Base-by-base conservation (phyloP, 2,888 invertebrate species). In the Heliconius hortense region DNA sequence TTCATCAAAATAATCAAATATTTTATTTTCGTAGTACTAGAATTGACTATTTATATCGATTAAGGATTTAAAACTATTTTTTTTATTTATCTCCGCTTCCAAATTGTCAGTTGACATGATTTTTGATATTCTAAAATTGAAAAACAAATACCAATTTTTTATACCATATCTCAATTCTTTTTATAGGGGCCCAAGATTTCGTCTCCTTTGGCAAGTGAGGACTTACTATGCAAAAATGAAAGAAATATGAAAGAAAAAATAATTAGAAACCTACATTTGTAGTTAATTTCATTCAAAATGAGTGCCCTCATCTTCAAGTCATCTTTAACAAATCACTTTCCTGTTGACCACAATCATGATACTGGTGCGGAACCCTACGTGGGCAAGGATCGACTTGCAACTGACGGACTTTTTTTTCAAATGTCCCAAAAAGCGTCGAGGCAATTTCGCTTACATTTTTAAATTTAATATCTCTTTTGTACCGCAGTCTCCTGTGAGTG, bases 391-490 rank as follows among this genome's bases (percentile, higher is more conserved):
- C 56, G n/a, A 56, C n/a, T 56, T n/a, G n/a, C n/a, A 10, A n/a
- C n/a, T 56, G 10, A n/a, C 56, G 10, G 10, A n/a, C 7, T 56
- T 56, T 56, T n/a, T 56, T 77, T 78, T 74, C 74, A 78, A 76
- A 72, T 68, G 67, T 77, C 60, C 71, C 75, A 77, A 72, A 77
- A 74, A 64, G 11, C 76, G 11, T 56, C 56, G 74, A 75, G 79
- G 68, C 75, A 76, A 80, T 79, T 81, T 79, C 48, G 75, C 78
- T 84, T 90, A 88, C 88, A 91, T 91, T 89, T 91, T 91, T 90
- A 90, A 91, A 90, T 89, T 89, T 91, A 90, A 91, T 90, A 90
- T 88, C 88, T 86, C 88, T 89, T 60, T 87, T 89, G 89, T 87
- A 84, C 84, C 83, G 81, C 81, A 78, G 83, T 87, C 87, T 84